Evolutionary conservation across 92 coral and sea anemone genomes (phyloP).

Genomic region (Parazoanthus darwini): DNA sequence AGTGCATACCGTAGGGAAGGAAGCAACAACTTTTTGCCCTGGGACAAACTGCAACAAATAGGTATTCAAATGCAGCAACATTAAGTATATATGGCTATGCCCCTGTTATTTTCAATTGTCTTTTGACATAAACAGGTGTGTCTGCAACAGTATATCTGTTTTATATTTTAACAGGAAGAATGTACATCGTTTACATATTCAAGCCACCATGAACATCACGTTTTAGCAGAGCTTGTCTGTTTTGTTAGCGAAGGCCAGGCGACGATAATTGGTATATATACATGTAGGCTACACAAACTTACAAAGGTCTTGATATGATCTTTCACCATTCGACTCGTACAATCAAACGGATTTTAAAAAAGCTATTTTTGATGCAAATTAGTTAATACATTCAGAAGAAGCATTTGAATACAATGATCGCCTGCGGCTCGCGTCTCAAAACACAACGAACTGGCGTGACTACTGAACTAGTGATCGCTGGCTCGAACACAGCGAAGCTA

Average conservation of each 20-base stretch:
- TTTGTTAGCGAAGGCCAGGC: background rate
- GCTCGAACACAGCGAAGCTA: background rate
- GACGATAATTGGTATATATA: too few relatives aligned
- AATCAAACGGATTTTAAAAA: background rate
- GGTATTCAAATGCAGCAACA: background rate
- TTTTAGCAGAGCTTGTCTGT: background rate
- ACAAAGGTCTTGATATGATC: background rate
- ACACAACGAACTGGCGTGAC: slow-evolving; percentile 1
- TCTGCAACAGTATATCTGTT: background rate
- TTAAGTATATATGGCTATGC: background rate
- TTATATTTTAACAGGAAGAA: background rate
- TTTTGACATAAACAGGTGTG: background rate
- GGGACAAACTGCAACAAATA: background rate
- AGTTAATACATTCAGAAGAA: slow-evolving; percentile 14
- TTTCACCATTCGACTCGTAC: background rate
- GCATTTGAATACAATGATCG: slow-evolving; percentile 14
- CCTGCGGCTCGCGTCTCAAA: background rate
- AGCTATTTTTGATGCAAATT: slow-evolving; percentile 18
- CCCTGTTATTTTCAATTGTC: background rate
- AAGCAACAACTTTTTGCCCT: background rate
- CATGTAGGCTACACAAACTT: background rate
- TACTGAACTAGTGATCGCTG: background rate
- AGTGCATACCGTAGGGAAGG: background rate
- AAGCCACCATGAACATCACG: background rate
- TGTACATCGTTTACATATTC: background rate